Evolutionary conservation across 2,113 vertebrate species (phyloP).

Genomic region (Trochalopteron elliotii): DNA sequence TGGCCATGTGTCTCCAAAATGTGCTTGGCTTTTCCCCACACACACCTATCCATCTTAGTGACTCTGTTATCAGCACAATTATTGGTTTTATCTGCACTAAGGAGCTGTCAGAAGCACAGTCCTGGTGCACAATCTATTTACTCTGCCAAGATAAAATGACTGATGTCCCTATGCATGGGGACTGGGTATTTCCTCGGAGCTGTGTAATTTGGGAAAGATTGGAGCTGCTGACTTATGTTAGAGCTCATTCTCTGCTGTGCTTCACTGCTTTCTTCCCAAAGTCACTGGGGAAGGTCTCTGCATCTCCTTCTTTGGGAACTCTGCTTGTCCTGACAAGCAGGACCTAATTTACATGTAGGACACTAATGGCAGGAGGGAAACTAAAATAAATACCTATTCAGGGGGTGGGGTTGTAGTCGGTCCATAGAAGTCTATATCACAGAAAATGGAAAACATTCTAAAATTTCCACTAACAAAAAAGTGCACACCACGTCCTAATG

Average conservation of each 20-base stretch:
- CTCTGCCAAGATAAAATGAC: conserved; percentile 22
- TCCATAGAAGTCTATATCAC: rapidly evolving
- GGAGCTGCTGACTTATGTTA: background rate
- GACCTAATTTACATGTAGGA: background rate
- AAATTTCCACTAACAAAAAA: background rate
- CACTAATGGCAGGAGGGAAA: background rate
- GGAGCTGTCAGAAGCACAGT: conserved; percentile 40
- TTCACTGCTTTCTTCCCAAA: background rate
- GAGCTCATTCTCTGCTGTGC: background rate
- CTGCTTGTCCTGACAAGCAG: background rate
- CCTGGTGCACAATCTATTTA: background rate
- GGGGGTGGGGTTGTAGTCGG: background rate
- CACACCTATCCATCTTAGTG: background rate
- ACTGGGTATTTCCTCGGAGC: background rate
- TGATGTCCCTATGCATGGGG: background rate
- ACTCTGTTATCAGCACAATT: conserved; percentile 51
- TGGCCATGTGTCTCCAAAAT: background rate
- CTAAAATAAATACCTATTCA: background rate
- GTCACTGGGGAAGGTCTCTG: background rate
- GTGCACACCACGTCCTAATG: background rate
- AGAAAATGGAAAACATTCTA: background rate
- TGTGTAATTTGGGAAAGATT: background rate
- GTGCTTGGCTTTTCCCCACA: background rate
- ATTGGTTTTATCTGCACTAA: conserved; percentile 29
- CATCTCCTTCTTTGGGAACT: background rate